A percentile compares a stretch with the other conserved stretches of the same genome.
Conservation (phyloP, 2,797 vertebrate genomes). For the Tadarida brasiliensis region DNA sequence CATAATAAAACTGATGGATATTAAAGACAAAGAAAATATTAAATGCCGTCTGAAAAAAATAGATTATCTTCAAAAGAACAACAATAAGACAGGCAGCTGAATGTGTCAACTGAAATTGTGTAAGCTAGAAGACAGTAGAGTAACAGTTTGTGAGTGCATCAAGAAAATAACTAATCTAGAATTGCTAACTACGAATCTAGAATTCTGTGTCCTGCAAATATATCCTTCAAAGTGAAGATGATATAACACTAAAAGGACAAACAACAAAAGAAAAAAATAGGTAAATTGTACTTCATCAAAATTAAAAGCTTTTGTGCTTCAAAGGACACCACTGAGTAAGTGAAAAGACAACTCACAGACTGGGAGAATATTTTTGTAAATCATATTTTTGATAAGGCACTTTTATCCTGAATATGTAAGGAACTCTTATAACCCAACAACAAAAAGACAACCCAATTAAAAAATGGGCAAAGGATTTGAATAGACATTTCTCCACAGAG, state of each 20-base stretch:
- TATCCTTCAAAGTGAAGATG: not conserved
- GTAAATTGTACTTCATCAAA: not conserved
- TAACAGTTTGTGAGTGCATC: not conserved
- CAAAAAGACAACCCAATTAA: not conserved
- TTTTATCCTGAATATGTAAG: not conserved
- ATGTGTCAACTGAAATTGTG: not conserved
- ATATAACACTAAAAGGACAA: not conserved
- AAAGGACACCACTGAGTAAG: not conserved
- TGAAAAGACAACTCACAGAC: not conserved
- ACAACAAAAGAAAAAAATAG: too few species aligned
- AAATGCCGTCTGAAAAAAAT: not conserved
- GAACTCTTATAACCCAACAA: not conserved
- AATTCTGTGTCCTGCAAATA: not conserved
- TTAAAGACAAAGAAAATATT: not conserved
- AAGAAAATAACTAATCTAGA: conserved; percentile 14
- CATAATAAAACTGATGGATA: not conserved
- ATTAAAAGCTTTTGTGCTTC: conserved; percentile 24
- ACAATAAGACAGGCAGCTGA: not conserved
- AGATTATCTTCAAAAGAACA: conserved; percentile 32
- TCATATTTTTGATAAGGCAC: not conserved
- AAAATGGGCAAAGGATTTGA: too few species aligned
- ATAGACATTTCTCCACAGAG: too few species aligned
- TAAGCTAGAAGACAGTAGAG: not conserved
- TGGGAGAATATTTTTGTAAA: not conserved
- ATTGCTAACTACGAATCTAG: not conserved